A percentile compares a stretch with the other conserved stretches of the same genome.
Evolutionary conservation across 2,888 invertebrate species (phyloP).

Genomic region (Temnothorax rugatulus): DNA sequence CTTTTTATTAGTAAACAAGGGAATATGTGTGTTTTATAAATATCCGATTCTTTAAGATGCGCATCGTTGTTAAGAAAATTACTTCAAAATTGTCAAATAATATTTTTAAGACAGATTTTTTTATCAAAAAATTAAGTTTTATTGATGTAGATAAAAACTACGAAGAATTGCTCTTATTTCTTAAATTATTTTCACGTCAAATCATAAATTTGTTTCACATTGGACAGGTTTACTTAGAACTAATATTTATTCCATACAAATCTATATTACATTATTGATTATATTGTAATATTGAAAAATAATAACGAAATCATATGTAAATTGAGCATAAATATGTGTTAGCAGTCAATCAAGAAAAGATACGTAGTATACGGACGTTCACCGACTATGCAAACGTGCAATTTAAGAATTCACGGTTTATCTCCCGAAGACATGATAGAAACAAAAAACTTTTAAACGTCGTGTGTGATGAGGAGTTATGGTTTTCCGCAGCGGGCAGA

Average conservation of each 20-base stretch:
- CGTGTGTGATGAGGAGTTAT: slow-evolving; percentile 28
- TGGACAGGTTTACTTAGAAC: too few species aligned
- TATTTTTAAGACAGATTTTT: background rate
- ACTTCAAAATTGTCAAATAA: background rate
- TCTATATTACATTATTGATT: background rate
- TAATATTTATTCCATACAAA: background rate
- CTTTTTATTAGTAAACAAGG: background rate
- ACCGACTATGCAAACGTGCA: background rate
- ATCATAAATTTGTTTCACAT: background rate
- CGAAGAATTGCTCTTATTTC: background rate
- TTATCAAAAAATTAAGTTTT: background rate
- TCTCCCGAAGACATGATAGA: slow-evolving; percentile 1
- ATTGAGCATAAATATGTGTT: background rate
- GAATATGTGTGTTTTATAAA: background rate
- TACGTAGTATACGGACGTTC: background rate
- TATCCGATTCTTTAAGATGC: background rate
- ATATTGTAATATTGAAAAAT: background rate
- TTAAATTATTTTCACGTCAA: background rate
- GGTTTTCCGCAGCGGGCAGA: slow-evolving; percentile 14
- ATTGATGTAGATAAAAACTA: background rate
- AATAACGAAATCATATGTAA: background rate
- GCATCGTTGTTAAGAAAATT: background rate
- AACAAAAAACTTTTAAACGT: slow-evolving; percentile 31
- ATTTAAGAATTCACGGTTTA: slow-evolving; percentile 29
- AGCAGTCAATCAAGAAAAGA: background rate